Percentiles rank a stretch among this genome's conserved stretches.
phyloP scores from a whole-genome alignment of 2,797 vertebrate species.

The Pempheris klunzingeri region DNA sequence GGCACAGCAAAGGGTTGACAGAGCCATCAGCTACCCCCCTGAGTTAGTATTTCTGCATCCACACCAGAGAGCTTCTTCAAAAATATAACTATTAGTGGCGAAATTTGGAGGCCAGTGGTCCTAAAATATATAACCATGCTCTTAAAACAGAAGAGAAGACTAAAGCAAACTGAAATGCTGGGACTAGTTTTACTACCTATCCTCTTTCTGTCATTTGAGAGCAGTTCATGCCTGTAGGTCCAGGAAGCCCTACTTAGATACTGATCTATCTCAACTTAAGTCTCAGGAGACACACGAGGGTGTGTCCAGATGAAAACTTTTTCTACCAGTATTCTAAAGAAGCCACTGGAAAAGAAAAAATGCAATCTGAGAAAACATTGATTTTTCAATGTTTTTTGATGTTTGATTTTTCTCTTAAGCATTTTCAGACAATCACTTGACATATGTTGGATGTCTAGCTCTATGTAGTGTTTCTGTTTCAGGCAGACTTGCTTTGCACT shows the following conservation, averaged over 20 bases:
- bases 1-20: constrained; percentile 79
- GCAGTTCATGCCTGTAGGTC: constrained; percentile 52
- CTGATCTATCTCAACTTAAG: constrained; percentile 59
- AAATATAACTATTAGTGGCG: constrained; percentile 33
- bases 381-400: no score
- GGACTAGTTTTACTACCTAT: constrained; percentile 25
- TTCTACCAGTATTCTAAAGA: constrained; percentile 28
- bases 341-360: constrained; percentile 32
- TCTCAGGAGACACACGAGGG: constrained; percentile 45
- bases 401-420: background rate
- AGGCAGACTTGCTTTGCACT: constrained; percentile 76
- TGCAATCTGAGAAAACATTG: constrained; percentile 19
- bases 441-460: constrained; percentile 58
- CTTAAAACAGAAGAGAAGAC: constrained; percentile 39
- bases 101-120: constrained; percentile 53
- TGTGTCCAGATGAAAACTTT: constrained; percentile 44
- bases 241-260: constrained; percentile 63
- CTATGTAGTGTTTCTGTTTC: constrained; percentile 58
- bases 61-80: constrained; percentile 43
- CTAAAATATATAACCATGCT: constrained; percentile 26
- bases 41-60: constrained; percentile 74
- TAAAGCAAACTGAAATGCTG: constrained; percentile 41
- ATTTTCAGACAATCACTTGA: constrained; percentile 72
- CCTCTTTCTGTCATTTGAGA: constrained; percentile 51
- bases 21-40: constrained; percentile 86